Base-by-base conservation (phyloP, 2,888 invertebrate genomes). In the Cantharis rustica region DNA sequence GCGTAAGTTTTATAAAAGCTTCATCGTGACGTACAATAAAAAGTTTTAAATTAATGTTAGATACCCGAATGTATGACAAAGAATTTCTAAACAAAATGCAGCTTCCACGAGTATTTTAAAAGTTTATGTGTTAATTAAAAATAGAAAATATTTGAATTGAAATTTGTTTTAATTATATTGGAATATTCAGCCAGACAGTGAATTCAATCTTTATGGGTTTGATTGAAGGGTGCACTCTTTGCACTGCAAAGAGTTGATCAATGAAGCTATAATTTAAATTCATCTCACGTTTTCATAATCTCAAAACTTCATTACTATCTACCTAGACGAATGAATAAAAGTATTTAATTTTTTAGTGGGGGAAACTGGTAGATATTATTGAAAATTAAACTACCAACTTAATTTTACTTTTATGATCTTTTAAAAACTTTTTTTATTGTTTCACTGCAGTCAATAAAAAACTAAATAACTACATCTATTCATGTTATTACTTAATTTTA, bases 271-370 rank as follows among this genome's bases (percentile, higher is more conserved):
- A 84, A 87, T 88, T 88, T 86, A 84, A 86, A 88, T 88, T 88
- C 87, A 86, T 83, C 85, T 85, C 88, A 88, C 88, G 88, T 88
- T 84, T 86, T 83, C 83, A 86, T 88, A 88, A 88, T 88, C 88
- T 87, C 86, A 85, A 84, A 87, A 86, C 87, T 86, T 87, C 87
- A 87, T 87, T 87, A 87, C 87, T 87, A 87, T 87, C 87, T 86
- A 84, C 83, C 82, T 84, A 83, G 79, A 83, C 86, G n/a, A 47
- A 47, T n/a, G 47, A 47, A 47, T 47, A 47, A 47, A 47, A 47
- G 47, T 47, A n/a, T 47, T 47, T 47, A 47, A 47, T 47, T n/a
- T 47, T 47, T 47, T 47, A 47, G n/a, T 47, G n/a, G 7, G n/a
- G 47, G 47, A n/a, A 47, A 7, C 9, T 47, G n/a, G n/a, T n/a